Evolutionary conservation across 1,140 invertebrate genomes (phyloP).

Genomic region (Penaeus japonicus): DNA sequence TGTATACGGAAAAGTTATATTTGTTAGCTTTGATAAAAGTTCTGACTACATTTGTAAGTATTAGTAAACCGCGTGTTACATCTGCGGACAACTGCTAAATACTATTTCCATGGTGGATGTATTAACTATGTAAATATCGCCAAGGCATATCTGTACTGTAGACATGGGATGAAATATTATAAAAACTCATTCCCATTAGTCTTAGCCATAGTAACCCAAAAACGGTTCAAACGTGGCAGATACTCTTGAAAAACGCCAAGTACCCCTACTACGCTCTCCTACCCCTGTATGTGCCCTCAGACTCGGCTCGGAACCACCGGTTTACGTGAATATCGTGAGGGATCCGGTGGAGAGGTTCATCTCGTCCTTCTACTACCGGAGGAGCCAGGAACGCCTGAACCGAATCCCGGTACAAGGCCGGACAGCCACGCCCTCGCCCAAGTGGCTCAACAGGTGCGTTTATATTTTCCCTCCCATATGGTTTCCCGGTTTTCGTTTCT

Average conservation of each 20-base stretch:
- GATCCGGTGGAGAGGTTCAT: conserved; percentile 21
- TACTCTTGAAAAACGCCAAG: not conserved
- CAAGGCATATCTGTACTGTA: too few relatives aligned
- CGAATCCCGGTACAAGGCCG: not conserved
- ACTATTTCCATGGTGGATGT: too few relatives aligned
- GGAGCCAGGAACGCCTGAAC: conserved; percentile 1
- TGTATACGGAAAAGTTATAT: too few relatives aligned
- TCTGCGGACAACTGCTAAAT: too few relatives aligned
- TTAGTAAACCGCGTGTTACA: too few relatives aligned
- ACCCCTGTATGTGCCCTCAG: not conserved
- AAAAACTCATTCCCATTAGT: too few relatives aligned
- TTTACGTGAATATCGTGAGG: conserved; percentile 17
- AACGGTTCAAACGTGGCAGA: not conserved
- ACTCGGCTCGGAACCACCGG: not conserved
- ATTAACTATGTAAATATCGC: too few relatives aligned
- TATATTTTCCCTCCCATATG: not conserved
- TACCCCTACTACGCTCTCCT: not conserved
- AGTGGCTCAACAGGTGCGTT: conserved; percentile 25
- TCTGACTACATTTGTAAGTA: too few relatives aligned
- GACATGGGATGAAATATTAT: too few relatives aligned
- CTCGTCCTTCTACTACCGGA: conserved; percentile 23
- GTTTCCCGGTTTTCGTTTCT: not conserved
- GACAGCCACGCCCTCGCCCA: not conserved
- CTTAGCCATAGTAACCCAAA: not conserved
- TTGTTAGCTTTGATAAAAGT: not conserved